Evolutionary conservation across 2,888 invertebrate species (phyloP).

Genomic region (Synergus umbraculus): DNA sequence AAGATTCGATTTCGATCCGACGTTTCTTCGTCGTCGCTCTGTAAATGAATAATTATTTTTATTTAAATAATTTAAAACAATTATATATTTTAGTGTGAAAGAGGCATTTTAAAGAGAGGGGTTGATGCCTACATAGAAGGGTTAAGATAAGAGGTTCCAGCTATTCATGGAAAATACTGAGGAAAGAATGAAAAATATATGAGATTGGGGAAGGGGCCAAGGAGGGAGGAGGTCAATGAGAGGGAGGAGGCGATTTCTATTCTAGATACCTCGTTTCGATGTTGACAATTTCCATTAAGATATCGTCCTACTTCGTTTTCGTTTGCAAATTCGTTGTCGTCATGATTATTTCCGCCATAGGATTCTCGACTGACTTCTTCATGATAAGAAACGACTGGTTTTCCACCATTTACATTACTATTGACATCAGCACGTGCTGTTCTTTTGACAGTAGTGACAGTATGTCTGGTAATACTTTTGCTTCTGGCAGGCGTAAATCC

Average conservation of each 20-base stretch:
- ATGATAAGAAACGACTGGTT: conserved; percentile 74
- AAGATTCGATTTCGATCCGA: conserved; percentile 65
- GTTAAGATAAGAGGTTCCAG: too few relatives aligned
- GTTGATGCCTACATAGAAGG: too few relatives aligned
- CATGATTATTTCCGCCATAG: conserved; percentile 72
- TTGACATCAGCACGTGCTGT: conserved; percentile 74
- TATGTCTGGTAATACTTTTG: neutral
- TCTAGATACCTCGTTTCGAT: conserved; percentile 42
- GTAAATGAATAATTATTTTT: conserved; percentile 55
- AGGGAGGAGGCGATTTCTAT: neutral
- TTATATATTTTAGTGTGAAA: neutral
- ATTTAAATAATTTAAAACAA: conserved; percentile 52
- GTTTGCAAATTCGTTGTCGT: conserved; percentile 63
- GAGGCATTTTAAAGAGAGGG: too few relatives aligned
- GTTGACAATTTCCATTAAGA: conserved; percentile 50
- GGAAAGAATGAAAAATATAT: too few relatives aligned
- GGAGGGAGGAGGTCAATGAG: too few relatives aligned
- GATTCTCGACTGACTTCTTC: conserved; percentile 73
- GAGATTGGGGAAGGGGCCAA: too few relatives aligned
- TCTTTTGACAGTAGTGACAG: conserved; percentile 69
- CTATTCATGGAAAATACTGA: too few relatives aligned
- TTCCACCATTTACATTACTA: conserved; percentile 74
- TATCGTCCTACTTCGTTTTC: conserved; percentile 63
- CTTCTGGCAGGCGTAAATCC: conserved; percentile 62
- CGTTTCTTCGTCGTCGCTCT: conserved; percentile 63